Conservation (phyloP, 2,113 vertebrate genomes). For the Festucalex cinctus region DNA sequence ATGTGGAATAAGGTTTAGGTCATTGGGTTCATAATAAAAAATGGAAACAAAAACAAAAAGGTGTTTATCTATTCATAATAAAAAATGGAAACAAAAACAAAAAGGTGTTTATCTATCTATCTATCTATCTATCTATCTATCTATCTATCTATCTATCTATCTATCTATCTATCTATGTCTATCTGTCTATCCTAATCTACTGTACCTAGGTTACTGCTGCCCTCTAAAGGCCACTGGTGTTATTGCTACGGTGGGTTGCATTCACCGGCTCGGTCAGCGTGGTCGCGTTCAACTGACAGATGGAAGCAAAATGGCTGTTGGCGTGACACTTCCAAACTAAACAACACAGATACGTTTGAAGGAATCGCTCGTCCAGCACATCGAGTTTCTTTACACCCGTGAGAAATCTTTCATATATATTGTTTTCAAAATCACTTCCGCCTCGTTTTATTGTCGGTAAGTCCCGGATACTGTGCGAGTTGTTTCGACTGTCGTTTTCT, state of each 20-base stretch:
- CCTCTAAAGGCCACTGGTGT: neutral
- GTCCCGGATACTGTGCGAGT: no score
- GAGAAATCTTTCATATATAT: neutral
- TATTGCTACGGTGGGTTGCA: neutral
- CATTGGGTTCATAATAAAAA: no score
- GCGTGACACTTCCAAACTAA: neutral
- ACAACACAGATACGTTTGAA: no score
- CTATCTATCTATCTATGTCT: no score
- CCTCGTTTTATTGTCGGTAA: neutral
- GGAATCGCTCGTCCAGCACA: neutral
- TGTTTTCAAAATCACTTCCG: neutral
- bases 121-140: no score
- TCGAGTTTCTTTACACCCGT: neutral
- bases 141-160: no score
- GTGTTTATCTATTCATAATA: no score
- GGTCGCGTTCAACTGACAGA: neutral
- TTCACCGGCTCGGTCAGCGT: neutral
- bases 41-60: no score
- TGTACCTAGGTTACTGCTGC: neutral
- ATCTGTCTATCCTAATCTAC: no score
- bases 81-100: no score
- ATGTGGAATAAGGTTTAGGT: no score
- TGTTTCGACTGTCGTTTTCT: neutral
- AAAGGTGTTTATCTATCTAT: no score
- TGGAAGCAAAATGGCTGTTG: constrained; percentile 9